phyloP scores from a whole-genome alignment of 2,888 invertebrate genomes.

The Ganaspis brasiliensis region DNA sequence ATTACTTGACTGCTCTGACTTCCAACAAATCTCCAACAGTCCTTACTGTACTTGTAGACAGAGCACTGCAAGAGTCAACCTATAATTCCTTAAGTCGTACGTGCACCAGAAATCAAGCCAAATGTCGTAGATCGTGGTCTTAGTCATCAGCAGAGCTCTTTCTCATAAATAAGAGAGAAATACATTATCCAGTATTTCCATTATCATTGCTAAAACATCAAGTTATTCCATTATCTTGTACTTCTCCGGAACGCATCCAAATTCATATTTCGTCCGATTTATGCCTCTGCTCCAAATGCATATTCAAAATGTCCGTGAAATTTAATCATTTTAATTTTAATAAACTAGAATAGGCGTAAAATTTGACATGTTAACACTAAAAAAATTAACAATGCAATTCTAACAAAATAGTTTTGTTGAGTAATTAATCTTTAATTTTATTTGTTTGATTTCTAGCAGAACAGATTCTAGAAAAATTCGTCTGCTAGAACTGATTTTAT shows the following conservation, averaged over 20 bases:
- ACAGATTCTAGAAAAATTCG: too few relatives aligned
- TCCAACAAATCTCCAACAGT: conserved; percentile 22
- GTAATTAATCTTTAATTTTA: too few relatives aligned
- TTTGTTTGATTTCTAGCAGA: too few relatives aligned
- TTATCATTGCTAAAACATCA: too few relatives aligned
- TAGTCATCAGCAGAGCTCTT: conserved; percentile 5
- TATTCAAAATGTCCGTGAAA: background rate
- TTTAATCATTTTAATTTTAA: too few relatives aligned
- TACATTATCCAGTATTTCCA: background rate
- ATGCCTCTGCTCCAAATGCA: conserved; percentile 22
- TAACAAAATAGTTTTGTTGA: too few relatives aligned
- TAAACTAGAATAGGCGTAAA: too few relatives aligned
- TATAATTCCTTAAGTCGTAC: conserved; percentile 31
- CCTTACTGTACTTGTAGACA: conserved; percentile 12
- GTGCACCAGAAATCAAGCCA: conserved; percentile 25
- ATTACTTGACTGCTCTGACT: conserved; percentile 29
- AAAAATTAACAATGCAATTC: too few relatives aligned
- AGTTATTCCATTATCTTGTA: too few relatives aligned
- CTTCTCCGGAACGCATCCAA: background rate
- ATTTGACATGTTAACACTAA: too few relatives aligned
- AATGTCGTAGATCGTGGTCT: conserved; percentile 16
- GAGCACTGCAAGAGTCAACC: conserved; percentile 18
- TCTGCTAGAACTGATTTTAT: too few relatives aligned
- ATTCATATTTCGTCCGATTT: background rate
- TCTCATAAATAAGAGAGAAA: conserved; percentile 9